Evolutionary conservation across 1,140 invertebrate genomes (phyloP), one percentile per base, ranked within the genome.

Genomic region (Triops cancriformis): DNA sequence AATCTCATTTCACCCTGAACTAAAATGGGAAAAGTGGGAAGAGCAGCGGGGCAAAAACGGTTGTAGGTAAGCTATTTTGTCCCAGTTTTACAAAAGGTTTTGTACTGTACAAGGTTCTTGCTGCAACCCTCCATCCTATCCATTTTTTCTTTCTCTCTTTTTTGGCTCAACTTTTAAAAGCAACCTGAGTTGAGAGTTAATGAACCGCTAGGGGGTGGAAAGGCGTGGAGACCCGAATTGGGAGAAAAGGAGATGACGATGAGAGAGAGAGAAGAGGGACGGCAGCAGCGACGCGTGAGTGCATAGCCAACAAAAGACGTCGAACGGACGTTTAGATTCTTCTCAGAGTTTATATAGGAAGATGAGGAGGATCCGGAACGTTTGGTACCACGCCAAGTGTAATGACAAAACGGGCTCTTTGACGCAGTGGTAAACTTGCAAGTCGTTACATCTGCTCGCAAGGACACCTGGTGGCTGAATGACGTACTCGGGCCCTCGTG

Each of bases 151-250:
- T 37, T 37, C 31, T 4, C 7, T 37, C 7, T 37, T 37, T 37
- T 37, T 37, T 37, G 2, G 31, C 31, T 7, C 31, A 37, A 37
- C 31, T 37, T 37, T 37, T 37, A 37, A 37, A 37, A 4, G 31
- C 51, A 64, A 64, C 51, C 51, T 64, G 51, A 64, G 51, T 64
- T 64, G 51, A 9, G 51, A 64, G 51, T 64, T 64, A 64, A 64
- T 64, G 51, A 64, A 64, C 51, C 51, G 14, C 23, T 64, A 23
- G 18, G 51, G 51, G 23, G 51, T 23, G 51, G 23, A 64, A 37
- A 37, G 31, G 31, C 31, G 31, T 37, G 31, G 31, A 7, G 31
- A 37, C 31, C 2, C 2, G 31, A 37, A 7, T n/a, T 4, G 31
- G 31, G 7, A 37, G 31, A 37, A 37, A 37, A 37, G 31, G 31